Base-by-base conservation (phyloP, 2,888 invertebrate genomes). In the Argyra leucocephala region DNA sequence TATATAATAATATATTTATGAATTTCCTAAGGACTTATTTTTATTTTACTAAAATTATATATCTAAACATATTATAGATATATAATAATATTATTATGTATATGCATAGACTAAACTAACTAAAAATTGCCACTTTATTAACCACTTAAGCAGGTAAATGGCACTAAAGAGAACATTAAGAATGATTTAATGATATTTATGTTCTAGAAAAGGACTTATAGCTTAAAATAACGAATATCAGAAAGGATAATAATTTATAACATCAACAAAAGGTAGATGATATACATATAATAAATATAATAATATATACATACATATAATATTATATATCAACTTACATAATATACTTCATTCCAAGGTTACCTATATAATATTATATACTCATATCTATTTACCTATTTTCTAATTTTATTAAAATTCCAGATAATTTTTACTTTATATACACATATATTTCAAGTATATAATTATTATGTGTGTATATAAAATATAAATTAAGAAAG, bases 81-180 rank as follows among this genome's bases (percentile, higher is more conserved):
- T 31, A 31, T 9, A 5, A 18, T 57, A n/a, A n/a, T n/a, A n/a
- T n/a, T n/a, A n/a, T n/a, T n/a, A n/a, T n/a, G n/a, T n/a, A n/a
- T n/a, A n/a, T n/a, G n/a, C n/a, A n/a, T n/a, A n/a, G n/a, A n/a
- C 5, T 23, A 59, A 18, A 59, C 2, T 18, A 59, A 59, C 59
- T 59, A 59, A 59, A 48, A 59, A 59, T 59, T 59, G 59, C 59
- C 59, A 59, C 59, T 59, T 59, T 59, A 59, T 59, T 59, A 59
- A 59, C 59, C 22, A 59, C 23, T 59, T 59, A 59, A 59, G 59
- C 59, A 59, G 59, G 59, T 59, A 59, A 59, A 59, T 23, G 22
- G 15, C 23, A 59, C 22, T 23, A 59, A 59, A 59, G 23, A 59
- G 59, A 59, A 59, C 59, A 59, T 59, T 59, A 59, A 59, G 59